Conservation (phyloP, 2,888 invertebrate species). For the Ormyrus nitidulus region DNA sequence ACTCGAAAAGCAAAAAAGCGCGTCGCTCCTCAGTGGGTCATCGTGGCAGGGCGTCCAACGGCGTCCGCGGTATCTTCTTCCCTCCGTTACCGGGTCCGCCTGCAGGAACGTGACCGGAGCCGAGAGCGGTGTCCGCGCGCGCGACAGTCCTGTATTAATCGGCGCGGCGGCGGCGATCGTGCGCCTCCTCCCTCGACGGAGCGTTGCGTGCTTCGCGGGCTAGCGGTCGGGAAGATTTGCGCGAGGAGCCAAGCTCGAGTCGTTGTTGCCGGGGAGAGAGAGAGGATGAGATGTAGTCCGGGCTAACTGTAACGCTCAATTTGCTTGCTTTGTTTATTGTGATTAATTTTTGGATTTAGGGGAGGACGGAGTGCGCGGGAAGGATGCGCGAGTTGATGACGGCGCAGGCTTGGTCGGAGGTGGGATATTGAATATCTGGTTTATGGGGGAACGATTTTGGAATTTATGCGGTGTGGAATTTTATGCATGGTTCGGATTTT, state of each 20-base stretch:
- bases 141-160: slow-evolving; percentile 52
- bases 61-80: neutral
- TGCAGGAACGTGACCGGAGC: slow-evolving; percentile 38
- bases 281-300: neutral
- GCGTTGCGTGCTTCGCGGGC: neutral
- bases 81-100: slow-evolving; percentile 26
- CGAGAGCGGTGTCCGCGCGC: neutral
- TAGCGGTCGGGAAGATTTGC: neutral
- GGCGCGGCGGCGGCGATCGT: slow-evolving; percentile 5
- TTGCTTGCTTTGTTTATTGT: too few species aligned
- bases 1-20: too few species aligned
- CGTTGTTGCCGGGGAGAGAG: slow-evolving; percentile 14
- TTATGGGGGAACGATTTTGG: too few species aligned
- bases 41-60: slow-evolving; percentile 33
- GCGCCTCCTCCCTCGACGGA: too few species aligned
- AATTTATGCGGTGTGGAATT: too few species aligned
- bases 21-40: slow-evolving; percentile 20
- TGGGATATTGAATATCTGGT: too few species aligned
- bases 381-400: too few species aligned
- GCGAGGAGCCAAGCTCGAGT: neutral
- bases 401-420: too few species aligned
- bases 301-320: too few species aligned
- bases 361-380: too few species aligned
- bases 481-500: too few species aligned
- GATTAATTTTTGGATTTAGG: too few species aligned